Conservation (phyloP, 2,113 vertebrate species). For the Salvelinus alpinus region DNA sequence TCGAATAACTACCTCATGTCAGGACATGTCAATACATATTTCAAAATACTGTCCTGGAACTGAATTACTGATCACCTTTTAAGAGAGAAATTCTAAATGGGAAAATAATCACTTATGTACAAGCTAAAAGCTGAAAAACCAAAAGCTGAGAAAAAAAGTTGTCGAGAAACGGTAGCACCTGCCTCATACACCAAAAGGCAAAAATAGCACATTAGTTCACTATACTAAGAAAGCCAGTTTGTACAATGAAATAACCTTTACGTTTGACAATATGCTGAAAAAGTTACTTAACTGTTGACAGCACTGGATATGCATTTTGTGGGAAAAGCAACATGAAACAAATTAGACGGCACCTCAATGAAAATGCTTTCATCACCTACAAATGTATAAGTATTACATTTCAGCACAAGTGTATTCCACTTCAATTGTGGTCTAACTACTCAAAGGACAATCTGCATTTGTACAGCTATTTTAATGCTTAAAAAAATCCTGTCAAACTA, state of each 20-base stretch:
- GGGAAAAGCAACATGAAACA: background rate
- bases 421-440: background rate
- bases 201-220: conserved; percentile 12
- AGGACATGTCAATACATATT: background rate
- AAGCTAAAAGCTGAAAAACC: background rate
- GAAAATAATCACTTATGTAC: background rate
- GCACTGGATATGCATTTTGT: no score
- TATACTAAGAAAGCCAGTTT: conserved; percentile 7
- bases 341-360: background rate
- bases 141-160: background rate
- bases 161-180: conserved; percentile 30
- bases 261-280: background rate
- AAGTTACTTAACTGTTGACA: background rate
- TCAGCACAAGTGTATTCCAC: background rate
- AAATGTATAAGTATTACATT: background rate
- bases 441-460: background rate
- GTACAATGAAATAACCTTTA: background rate
- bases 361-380: background rate
- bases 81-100: background rate
- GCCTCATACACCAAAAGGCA: conserved; percentile 39
- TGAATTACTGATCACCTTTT: background rate
- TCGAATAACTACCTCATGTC: background rate
- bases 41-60: background rate
- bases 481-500: background rate
- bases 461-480: no score